Evolutionary conservation across 2,113 vertebrate species (phyloP).

Genomic region (Trichomycterus rosablanca): DNA sequence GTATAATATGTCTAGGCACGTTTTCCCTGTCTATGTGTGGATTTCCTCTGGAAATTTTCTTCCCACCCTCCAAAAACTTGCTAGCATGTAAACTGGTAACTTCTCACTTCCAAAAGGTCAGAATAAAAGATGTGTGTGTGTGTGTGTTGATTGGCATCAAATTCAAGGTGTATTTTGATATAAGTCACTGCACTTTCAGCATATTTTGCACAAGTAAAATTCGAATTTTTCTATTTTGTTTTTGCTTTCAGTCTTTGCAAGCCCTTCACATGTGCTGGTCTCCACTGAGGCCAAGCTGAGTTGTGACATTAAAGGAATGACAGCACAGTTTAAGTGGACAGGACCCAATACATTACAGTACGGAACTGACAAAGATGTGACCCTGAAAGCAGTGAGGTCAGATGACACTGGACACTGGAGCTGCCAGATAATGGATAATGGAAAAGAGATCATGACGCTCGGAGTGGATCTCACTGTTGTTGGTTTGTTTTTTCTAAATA

Average conservation of each 20-base stretch:
- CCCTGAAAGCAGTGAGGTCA: neutral
- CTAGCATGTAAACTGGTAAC: too few species aligned
- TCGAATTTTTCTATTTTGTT: too few species aligned
- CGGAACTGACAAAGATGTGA: rapidly evolving
- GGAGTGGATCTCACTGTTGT: neutral
- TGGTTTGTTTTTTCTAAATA: conserved; percentile 19
- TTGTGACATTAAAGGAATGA: conserved; percentile 22
- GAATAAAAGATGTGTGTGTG: too few species aligned
- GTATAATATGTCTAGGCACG: too few species aligned
- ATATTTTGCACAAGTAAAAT: too few species aligned
- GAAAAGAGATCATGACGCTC: rapidly evolving
- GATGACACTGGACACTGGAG: neutral
- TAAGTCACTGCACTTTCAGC: too few species aligned
- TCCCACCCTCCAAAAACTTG: too few species aligned
- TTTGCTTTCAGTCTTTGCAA: conserved; percentile 34
- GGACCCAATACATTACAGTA: rapidly evolving
- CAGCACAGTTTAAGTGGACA: conserved; percentile 26
- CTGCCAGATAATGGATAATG: neutral
- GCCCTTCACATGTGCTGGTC: neutral
- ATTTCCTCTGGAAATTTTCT: too few species aligned
- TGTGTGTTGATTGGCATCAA: too few species aligned
- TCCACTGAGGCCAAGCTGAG: conserved; percentile 7
- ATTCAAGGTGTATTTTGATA: too few species aligned
- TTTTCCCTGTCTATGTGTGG: too few species aligned
- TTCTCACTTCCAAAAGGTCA: too few species aligned